Evolutionary conservation across 23 tunicate species (phyloP).

Genomic region (Halocynthia aurantium): DNA sequence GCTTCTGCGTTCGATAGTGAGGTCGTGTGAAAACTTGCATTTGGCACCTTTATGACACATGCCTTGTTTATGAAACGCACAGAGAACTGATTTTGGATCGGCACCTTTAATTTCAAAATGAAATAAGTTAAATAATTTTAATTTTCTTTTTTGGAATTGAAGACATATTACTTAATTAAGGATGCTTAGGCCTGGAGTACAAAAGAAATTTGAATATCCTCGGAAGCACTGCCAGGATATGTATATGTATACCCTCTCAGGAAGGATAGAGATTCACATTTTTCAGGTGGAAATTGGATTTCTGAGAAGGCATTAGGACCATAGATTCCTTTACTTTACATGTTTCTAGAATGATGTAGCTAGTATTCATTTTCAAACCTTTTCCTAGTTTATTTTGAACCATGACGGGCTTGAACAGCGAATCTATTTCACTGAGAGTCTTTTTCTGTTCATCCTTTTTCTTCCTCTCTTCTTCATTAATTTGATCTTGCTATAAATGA

Average conservation of each 20-base stretch:
- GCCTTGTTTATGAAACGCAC: conserved; percentile 87
- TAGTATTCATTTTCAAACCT: conserved; percentile 23
- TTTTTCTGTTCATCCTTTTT: conserved; percentile 67
- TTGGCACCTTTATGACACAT: conserved; percentile 76
- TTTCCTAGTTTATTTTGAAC: conserved; percentile 67
- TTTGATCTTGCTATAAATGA: conserved; percentile 34
- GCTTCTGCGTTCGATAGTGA: conserved; percentile 66
- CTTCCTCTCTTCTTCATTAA: conserved; percentile 51
- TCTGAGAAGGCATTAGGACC: too few relatives aligned
- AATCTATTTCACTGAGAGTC: conserved; percentile 64
- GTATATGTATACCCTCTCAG: too few relatives aligned
- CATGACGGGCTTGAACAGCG: conserved; percentile 65
- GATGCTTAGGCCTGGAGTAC: too few relatives aligned
- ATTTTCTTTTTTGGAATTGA: too few relatives aligned
- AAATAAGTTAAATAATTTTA: too few relatives aligned
- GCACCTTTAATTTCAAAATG: conserved; percentile 38
- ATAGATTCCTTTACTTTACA: too few relatives aligned
- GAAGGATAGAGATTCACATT: too few relatives aligned
- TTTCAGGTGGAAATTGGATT: too few relatives aligned
- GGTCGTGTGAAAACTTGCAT: conserved; percentile 89
- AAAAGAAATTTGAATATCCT: too few relatives aligned
- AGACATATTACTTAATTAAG: too few relatives aligned
- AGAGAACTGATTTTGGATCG: conserved; percentile 90
- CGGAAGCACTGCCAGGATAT: too few relatives aligned
- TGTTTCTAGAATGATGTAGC: too few relatives aligned